Percentiles rank a stretch among this genome's conserved stretches.
Evolutionary conservation across 2,113 vertebrate species (phyloP).

Genomic region (Procavia capensis): DNA sequence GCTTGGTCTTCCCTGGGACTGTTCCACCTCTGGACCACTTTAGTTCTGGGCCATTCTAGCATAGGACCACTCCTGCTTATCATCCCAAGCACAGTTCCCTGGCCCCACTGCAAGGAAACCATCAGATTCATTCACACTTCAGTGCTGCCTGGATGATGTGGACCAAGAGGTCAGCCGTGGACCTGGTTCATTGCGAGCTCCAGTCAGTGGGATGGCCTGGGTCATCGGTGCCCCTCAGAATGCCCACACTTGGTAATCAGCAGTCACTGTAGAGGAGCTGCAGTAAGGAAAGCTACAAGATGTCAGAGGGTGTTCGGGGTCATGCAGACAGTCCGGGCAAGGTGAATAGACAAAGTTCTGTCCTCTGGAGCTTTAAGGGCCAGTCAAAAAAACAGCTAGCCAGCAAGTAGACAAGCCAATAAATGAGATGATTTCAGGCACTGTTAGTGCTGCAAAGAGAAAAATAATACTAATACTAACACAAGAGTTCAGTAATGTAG

Average conservation of each 20-base stretch:
- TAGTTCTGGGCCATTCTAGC: too few species aligned
- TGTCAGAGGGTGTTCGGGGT: neutral
- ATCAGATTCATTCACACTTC: neutral
- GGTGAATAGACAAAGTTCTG: neutral
- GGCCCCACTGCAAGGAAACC: neutral
- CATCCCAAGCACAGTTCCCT: neutral
- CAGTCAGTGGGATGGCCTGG: neutral
- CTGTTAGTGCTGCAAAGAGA: neutral
- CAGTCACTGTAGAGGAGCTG: neutral
- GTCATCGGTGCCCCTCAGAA: neutral
- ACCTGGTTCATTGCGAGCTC: neutral
- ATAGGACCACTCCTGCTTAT: neutral
- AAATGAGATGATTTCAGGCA: neutral
- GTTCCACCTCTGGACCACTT: neutral
- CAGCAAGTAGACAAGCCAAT: neutral
- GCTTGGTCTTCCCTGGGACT: neutral
- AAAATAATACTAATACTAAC: too few species aligned
- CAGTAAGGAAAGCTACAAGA: neutral
- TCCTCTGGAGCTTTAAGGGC: neutral
- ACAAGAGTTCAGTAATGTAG: neutral
- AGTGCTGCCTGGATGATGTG: neutral
- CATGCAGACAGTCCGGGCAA: neutral
- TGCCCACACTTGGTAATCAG: neutral
- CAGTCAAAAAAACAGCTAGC: neutral
- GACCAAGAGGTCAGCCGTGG: neutral